Evolutionary conservation across 2,888 invertebrate species (phyloP).

Genomic region (Luperina testacea): DNA sequence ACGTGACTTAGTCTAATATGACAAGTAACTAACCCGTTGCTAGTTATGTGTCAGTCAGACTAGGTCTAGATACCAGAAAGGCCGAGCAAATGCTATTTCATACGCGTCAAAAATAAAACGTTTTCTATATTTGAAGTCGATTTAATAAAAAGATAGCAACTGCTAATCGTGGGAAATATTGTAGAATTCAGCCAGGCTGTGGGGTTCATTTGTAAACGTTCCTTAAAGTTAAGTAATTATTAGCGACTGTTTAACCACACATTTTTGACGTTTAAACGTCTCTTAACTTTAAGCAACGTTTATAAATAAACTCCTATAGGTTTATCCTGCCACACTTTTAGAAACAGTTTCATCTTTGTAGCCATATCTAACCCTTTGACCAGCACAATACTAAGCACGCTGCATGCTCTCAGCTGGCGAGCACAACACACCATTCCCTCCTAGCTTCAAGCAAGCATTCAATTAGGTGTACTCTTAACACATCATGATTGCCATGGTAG

Average conservation of each 20-base stretch:
- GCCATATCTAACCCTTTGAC: background rate
- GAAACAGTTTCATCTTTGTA: background rate
- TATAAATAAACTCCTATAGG: background rate
- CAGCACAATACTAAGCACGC: no score
- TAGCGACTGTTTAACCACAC: background rate
- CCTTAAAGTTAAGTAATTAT: background rate
- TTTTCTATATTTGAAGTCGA: background rate
- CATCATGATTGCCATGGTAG: background rate
- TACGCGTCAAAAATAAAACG: background rate
- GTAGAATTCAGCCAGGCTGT: background rate
- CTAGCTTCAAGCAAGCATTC: slow-evolving; percentile 32
- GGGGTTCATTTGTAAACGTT: background rate
- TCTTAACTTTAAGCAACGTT: background rate
- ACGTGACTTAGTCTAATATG: background rate
- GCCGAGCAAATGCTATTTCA: no score
- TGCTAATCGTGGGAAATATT: slow-evolving; percentile 2
- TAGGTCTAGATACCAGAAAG: background rate
- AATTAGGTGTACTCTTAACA: slow-evolving; percentile 15
- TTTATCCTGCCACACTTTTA: background rate
- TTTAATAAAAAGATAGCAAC: background rate
- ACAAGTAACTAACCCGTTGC: background rate
- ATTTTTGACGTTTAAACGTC: background rate
- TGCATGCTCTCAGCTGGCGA: slow-evolving; percentile 7
- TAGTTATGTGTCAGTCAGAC: background rate
- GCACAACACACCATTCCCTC: slow-evolving; percentile 28